Evolutionary conservation across 2,888 invertebrate species (phyloP), one percentile per base, ranked within the genome.

Genomic region (Mesorhabditis belari): DNA sequence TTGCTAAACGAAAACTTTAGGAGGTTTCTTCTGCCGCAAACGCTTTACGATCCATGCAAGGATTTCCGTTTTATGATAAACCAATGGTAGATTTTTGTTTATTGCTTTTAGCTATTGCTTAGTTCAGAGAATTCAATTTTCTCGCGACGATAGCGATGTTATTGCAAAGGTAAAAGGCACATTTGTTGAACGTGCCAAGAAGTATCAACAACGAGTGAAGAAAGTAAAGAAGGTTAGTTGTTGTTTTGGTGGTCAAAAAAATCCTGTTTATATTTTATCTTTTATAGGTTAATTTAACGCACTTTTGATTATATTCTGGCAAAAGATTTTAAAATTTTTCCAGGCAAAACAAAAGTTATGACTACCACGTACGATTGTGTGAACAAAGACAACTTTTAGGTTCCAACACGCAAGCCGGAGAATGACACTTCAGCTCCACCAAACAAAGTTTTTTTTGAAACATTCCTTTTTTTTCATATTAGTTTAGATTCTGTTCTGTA

Each of bases 61-160:
- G 96, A 56, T 99, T 98, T 83, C 96, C 96, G 5, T 98, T 99
- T 83, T 99, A 98, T 82, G 98, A 98, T 77, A 98, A 98, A 85
- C 94, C 95, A 55, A 96, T 98, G 96, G 83, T 83, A 26, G 35
- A 29, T 50, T 21, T 60, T 60, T 49, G 21, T 49, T 19, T 1
- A 57, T 57, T 17, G 19, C 19, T 19, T 55, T 21, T 55, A 49
- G 51, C 49, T 23, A 25, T 12, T 2, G 49, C 12, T 6, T 49
- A 24, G 49, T 76, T 17, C 83, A 92, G 92, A 88, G 93, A 82
- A 98, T 98, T 80, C 91, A 92, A 77, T 98, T 94, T 82, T 86
- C 90, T 1, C 94, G 95, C 83, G 85, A 87, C 2, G 98, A 98
- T 81, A 95, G 95, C 59, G 96, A 99, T 85, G 85, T 91, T 49